A percentile compares a stretch with the other conserved stretches of the same genome.
Conservation (phyloP, 2,888 invertebrate genomes). For the Drosophila greeni region DNA sequence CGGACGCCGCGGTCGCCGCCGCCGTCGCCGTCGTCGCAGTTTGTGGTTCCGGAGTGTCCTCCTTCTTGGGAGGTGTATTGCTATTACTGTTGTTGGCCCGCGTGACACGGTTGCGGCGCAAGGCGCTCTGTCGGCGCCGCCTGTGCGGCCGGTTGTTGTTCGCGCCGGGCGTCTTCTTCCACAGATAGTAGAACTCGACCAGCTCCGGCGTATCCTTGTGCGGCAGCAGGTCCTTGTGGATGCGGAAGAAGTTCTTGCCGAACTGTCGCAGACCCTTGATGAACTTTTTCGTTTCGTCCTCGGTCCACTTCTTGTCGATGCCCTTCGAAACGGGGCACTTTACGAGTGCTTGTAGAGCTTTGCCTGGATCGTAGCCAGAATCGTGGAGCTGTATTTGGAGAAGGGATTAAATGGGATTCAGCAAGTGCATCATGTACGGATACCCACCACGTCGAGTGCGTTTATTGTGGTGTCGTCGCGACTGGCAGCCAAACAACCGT, state of each 20-base stretch:
- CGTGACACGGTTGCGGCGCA: conserved; percentile 92
- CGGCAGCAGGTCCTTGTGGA: conserved; percentile 96
- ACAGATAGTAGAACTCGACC: conserved; percentile 99
- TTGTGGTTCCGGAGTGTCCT: conserved; percentile 84
- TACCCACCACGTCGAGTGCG: conserved; percentile 92
- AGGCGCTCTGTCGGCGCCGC: conserved; percentile 90
- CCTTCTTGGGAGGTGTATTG: conserved; percentile 90
- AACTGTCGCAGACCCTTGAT: conserved; percentile 98
- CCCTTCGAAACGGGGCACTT: conserved; percentile 98
- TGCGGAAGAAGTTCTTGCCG: conserved; percentile 99
- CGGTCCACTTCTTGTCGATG: conserved; percentile 98
- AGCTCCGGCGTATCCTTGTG: conserved; percentile 98
- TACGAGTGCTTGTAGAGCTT: conserved; percentile 96
- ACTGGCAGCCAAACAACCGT: conserved; percentile 97
- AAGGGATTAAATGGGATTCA: background rate
- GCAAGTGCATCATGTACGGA: background rate
- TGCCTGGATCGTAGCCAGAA: conserved; percentile 97
- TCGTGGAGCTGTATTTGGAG: conserved; percentile 87
- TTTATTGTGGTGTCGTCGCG: conserved; percentile 98
- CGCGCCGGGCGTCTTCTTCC: conserved; percentile 99
- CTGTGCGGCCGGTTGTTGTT: conserved; percentile 97
- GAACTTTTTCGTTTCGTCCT: conserved; percentile 98
- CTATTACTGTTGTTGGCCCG: conserved; percentile 82
- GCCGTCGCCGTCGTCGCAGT: conserved; percentile 78
- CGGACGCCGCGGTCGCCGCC: conserved; percentile 77